A percentile compares a stretch with the other conserved stretches of the same genome.
Evolutionary conservation across 2,797 vertebrate genomes (phyloP).

Genomic region (Leuciscus waleckii): DNA sequence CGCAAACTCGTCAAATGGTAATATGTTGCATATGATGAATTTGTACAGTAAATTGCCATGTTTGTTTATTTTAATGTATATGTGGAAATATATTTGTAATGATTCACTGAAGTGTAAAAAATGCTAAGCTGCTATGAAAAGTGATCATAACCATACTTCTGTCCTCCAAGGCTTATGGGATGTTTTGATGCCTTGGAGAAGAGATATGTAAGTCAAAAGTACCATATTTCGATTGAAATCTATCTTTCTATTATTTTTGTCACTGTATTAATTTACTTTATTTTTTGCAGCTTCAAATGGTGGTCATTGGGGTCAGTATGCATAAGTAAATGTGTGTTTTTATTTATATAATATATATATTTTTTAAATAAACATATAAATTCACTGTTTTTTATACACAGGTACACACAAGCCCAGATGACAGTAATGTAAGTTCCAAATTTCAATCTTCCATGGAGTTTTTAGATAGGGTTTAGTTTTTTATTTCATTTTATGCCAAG

Average conservation of each 20-base stretch:
- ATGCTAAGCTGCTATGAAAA: background rate
- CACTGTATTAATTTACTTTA: slow-evolving; percentile 26
- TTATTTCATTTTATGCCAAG: background rate
- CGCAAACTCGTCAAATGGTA: slow-evolving; percentile 76
- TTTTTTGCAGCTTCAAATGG: slow-evolving; percentile 77
- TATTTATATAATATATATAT: background rate
- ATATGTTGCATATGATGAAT: background rate
- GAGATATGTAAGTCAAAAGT: slow-evolving; percentile 88
- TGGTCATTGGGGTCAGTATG: slow-evolving; percentile 80
- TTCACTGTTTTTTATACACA: slow-evolving; percentile 51
- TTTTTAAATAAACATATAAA: background rate
- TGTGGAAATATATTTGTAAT: background rate
- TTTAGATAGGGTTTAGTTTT: background rate
- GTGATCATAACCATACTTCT: background rate
- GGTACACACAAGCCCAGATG: slow-evolving; percentile 77
- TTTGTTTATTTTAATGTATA: background rate
- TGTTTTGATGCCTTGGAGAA: slow-evolving; percentile 95
- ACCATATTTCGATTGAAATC: slow-evolving; percentile 11
- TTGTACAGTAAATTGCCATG: background rate
- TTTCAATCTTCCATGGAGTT: slow-evolving; percentile 1
- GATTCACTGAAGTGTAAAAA: background rate
- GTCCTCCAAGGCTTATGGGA: slow-evolving; percentile 87
- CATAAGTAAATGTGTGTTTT: background rate
- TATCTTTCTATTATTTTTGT: background rate
- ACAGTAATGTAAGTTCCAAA: slow-evolving; percentile 77